Base-by-base conservation (phyloP, 2,797 vertebrate species). In the Malurus splendens region DNA sequence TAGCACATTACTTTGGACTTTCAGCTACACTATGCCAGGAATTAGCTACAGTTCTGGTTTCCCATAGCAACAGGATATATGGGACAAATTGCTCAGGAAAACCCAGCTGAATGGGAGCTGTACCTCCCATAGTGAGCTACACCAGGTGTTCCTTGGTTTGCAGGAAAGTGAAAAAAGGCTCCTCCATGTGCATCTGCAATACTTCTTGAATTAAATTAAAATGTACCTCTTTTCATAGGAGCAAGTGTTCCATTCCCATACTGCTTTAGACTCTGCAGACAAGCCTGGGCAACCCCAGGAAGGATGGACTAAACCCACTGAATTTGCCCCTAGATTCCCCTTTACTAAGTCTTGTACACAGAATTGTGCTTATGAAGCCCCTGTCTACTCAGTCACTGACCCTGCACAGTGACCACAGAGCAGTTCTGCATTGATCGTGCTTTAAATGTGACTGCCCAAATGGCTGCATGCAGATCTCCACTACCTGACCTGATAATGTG, bases 111-210 rank as follows among this genome's bases (percentile, higher is more conserved):
- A 33, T 2, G 18, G 54, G 33, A 91, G 60, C 39, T 62, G 9
- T 0, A 38, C 15, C 33, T 61, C 38, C 30, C 7, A 2, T 44
- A 13, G 23, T 9, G 62, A 90, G 87, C 94, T 93, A 73, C 97
- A 96, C 97, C 98, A 39, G 98, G 96, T 11, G 97, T 98, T 96
- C 98, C 96, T 98, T 98, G 72, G 97, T 98, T 88, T 98, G 94
- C 87, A 99, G 97, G 90, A 97, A 98, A 95, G 97, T 97, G 87
- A 98, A 99, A 90, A 97, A 98, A 32, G 97, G 98, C 74, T 98
- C 97, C 92, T 98, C 98, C 97, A 98, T 96, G 89, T 97, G 97
- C 98, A 98, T 97, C 98, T 98, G 93, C 87, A 96, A 94, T 55
- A 82, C 32, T 91, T 61, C 70, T 77, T 27, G 44, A 38, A 18